Conservation (phyloP, 2,113 vertebrate genomes). For the Tyrannus savana region DNA sequence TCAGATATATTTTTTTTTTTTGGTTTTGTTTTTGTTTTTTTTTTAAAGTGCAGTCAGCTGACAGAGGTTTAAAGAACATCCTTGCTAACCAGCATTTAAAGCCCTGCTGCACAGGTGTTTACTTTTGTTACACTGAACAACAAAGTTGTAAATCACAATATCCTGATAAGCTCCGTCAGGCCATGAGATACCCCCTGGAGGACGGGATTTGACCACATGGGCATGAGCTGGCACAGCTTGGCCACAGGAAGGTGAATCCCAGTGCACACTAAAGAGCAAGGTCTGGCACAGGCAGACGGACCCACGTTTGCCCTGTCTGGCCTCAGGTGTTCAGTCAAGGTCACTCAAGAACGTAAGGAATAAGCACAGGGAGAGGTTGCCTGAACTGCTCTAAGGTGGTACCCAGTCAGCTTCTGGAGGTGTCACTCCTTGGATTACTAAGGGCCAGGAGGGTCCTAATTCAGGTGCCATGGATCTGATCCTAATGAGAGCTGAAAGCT, state of each 20-base stretch:
- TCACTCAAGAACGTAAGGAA: not conserved
- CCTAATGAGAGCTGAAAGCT: not conserved
- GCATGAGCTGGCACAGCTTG: not conserved
- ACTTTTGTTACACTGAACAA: not conserved
- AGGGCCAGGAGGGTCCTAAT: not conserved
- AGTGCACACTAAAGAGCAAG: not conserved
- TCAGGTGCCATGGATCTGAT: not conserved
- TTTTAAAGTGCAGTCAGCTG: not conserved
- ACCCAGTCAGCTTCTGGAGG: not conserved
- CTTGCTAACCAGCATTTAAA: not conserved
- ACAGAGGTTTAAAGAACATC: not conserved
- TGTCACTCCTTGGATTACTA: not conserved
- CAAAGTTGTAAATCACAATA: not conserved
- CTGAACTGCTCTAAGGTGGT: not conserved
- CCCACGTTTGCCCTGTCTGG: not conserved
- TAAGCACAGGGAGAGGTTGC: not conserved
- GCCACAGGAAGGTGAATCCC: fast-evolving
- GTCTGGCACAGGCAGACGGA: not conserved
- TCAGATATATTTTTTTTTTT: no score
- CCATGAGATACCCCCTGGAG: not conserved
- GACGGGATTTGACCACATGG: not conserved
- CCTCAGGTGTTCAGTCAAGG: not conserved
- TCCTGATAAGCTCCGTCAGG: not conserved
- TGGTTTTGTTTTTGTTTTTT: no score
- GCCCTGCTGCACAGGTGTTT: not conserved